Evolutionary conservation across 2,797 vertebrate genomes (phyloP), one percentile per base, ranked within the genome.

Genomic region (Glossophaga mutica): DNA sequence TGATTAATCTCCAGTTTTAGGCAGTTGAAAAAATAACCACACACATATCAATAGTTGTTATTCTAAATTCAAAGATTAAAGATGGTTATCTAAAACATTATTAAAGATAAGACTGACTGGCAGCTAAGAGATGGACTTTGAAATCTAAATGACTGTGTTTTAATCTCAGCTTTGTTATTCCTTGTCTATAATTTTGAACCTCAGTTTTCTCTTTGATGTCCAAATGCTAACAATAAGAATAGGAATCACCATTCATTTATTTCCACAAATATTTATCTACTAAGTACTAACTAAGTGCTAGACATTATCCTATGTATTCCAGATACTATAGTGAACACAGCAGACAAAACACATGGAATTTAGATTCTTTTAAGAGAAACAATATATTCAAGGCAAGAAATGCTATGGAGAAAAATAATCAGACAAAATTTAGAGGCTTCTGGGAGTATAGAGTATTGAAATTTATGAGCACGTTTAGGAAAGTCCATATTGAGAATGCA

Each of bases 31-130:
- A 87, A 81, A 92, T 79, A 81, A 81, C 4, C 18, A 73, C 26
- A 65, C 21, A 42, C 22, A 74, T 50, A 67, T 85, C 26, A 91
- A 87, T 16, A 92, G 32, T 8, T 85, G 8, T 21, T 67, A 59
- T 81, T 67, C 32, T 73, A 68, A 88, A 74, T 34, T 81, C 24
- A 68, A 94, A 92, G 16, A 26, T 44, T 85, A 88, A 59, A 21
- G 29, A 50, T 34, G 22, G 24, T 32, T 68, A 9, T 34, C 44
- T 71, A 81, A 68, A 57, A n/a, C 14, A 87, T 70, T 22, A 24
- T 65, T 65, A 71, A 29, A 18, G 2, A 62, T 39, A 96, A 67
- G 46, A 42, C 55, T 85, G 37, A 24, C 26, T 37, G 70, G 44
- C 29, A 50, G 18, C 3, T 37, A 71, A 91, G 14, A 82, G 22